Evolutionary conservation across 2,113 vertebrate genomes (phyloP).

Genomic region (Potamarius usumacintae): DNA sequence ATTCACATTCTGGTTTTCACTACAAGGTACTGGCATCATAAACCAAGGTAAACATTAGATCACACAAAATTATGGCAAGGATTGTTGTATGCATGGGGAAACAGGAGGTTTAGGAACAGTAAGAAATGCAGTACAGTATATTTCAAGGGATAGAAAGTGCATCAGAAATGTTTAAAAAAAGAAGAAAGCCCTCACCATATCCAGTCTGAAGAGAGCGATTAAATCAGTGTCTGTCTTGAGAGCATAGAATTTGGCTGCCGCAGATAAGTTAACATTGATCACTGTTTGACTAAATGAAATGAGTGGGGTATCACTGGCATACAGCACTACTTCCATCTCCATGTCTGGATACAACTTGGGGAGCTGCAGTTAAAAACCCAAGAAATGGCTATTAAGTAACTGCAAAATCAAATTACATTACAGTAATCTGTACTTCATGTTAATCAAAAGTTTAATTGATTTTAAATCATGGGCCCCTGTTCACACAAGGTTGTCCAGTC

Average conservation of each 20-base stretch:
- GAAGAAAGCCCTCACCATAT: conserved; percentile 44
- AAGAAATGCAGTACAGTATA: not conserved
- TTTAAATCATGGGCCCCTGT: not conserved
- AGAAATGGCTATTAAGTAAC: not conserved
- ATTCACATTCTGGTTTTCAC: not conserved
- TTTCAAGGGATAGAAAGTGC: not conserved
- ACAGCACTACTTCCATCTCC: conserved; percentile 64
- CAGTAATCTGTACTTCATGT: not conserved
- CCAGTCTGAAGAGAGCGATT: conserved; percentile 51
- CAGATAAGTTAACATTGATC: conserved; percentile 19
- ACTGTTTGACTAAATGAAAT: conserved; percentile 63
- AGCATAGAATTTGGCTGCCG: conserved; percentile 58
- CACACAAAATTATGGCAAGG: not conserved
- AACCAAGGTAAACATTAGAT: not conserved
- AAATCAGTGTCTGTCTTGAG: conserved; percentile 53
- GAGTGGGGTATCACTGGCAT: conserved; percentile 58
- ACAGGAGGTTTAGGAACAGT: not conserved
- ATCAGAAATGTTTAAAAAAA: not conserved
- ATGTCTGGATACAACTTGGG: conserved; percentile 65
- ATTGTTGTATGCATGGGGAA: not conserved
- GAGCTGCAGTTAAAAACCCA: conserved; percentile 60
- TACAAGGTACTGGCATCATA: not conserved
- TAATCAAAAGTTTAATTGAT: not conserved
- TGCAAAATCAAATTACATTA: not conserved
- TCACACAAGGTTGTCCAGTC: not conserved